phyloP scores from a whole-genome alignment of 2,113 vertebrate genomes.

The Cinclus cinclus region DNA sequence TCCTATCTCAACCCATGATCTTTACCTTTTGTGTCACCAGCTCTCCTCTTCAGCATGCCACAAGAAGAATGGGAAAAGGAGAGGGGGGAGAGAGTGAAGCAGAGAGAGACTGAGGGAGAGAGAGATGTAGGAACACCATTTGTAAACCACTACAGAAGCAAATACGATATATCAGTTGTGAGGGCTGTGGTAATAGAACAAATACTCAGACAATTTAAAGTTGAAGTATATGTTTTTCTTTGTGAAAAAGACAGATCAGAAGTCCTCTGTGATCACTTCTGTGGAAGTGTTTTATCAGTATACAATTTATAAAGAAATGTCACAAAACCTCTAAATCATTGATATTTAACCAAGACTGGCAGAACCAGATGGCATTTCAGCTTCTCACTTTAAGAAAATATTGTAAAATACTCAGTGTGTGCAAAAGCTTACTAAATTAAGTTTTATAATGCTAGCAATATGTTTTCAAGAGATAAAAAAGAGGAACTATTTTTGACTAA shows the following conservation, averaged over 20 bases:
- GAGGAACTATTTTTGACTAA: background rate
- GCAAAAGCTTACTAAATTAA: background rate
- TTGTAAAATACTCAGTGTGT: background rate
- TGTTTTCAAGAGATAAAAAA: background rate
- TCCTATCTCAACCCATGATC: background rate
- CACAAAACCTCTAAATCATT: background rate
- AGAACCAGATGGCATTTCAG: background rate
- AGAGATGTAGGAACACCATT: background rate
- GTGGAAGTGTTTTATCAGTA: background rate
- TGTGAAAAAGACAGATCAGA: background rate
- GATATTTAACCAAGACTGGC: background rate
- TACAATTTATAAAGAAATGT: background rate
- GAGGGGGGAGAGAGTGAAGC: too few relatives aligned
- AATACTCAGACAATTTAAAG: background rate
- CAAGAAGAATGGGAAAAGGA: background rate
- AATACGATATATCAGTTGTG: background rate
- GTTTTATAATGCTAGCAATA: background rate
- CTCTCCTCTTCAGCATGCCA: background rate
- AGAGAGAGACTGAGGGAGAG: background rate
- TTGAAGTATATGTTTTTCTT: background rate
- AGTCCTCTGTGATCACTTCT: background rate
- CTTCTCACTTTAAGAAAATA: background rate
- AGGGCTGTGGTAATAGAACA: background rate
- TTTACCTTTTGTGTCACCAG: background rate
- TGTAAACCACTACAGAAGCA: background rate